These are phyloP conservation scores for Muntiacus muntjak DNA, from an alignment of 2,113 vertebrate species.

Conservation along the genomic window DNA sequence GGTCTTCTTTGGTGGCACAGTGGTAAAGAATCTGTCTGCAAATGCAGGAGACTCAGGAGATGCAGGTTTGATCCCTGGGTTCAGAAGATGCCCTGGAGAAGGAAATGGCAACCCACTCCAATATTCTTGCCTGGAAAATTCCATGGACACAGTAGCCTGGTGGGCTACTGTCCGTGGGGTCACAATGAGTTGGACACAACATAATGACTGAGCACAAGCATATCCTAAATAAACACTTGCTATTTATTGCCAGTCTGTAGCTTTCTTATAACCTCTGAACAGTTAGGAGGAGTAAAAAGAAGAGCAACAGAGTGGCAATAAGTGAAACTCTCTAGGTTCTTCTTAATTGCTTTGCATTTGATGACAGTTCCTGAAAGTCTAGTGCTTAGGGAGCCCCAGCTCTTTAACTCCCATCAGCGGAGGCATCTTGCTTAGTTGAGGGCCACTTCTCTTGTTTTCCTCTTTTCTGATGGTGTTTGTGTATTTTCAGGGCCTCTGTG, in stretches of 20 bases:
- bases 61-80: not conserved
- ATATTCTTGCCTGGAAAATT: not conserved
- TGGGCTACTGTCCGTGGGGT: not conserved
- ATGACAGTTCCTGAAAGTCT: not conserved
- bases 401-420: not conserved
- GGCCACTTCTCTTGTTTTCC: not conserved
- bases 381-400: not conserved
- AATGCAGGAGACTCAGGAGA: not conserved
- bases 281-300: not conserved
- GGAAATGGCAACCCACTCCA: not conserved
- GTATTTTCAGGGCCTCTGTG: slow-evolving; percentile 32
- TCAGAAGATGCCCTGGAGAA: not conserved
- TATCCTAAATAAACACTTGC: not conserved
- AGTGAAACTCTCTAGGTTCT: not conserved
- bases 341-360: not conserved
- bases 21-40: not conserved
- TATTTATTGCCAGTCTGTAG: not conserved
- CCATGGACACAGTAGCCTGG: not conserved
- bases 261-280: not conserved
- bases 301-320: not conserved
- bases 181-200: not conserved
- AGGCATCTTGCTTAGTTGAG: not conserved
- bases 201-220: not conserved
- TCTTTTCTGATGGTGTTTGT: not conserved
- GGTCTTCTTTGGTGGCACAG: not conserved